Percentiles rank a stretch among this genome's conserved stretches.
phyloP scores from a whole-genome alignment of 2,888 invertebrate genomes.

The Bedellia somnulentella region DNA sequence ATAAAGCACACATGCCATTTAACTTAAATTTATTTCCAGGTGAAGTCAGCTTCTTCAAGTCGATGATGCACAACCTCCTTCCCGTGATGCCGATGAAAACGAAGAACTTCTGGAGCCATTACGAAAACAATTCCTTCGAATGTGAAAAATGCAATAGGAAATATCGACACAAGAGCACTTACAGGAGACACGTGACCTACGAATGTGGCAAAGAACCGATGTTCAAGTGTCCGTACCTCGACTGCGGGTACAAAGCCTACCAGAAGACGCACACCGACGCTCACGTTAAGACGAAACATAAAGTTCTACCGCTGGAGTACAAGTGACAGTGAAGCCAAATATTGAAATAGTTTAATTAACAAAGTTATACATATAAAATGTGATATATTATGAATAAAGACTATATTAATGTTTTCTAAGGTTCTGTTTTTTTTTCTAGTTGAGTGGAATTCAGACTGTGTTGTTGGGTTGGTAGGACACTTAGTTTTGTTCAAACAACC shows the following conservation, averaged over 20 bases:
- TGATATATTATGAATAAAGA: no score
- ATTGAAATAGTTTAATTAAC: no score
- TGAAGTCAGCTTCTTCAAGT: constrained; percentile 54
- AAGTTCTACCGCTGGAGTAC: constrained; percentile 68
- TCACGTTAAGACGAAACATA: constrained; percentile 54
- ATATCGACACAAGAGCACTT: constrained; percentile 74
- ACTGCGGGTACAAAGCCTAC: constrained; percentile 52
- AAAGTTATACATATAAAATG: no score
- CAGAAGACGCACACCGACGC: constrained; percentile 56
- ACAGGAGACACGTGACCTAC: constrained; percentile 69
- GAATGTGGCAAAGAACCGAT: constrained; percentile 66
- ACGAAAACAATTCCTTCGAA: constrained; percentile 40
- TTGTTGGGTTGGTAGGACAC: no score
- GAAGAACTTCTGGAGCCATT: constrained; percentile 52
- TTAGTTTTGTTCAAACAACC: no score
- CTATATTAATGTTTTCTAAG: no score
- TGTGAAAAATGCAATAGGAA: constrained; percentile 72
- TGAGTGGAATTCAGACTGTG: no score
- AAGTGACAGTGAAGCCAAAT: no score
- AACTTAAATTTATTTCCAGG: no score
- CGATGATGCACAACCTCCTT: constrained; percentile 51
- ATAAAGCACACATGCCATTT: no score
- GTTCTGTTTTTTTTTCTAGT: no score
- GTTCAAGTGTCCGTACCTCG: constrained; percentile 50
- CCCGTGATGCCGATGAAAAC: constrained; percentile 52